These are phyloP conservation scores for Drosophila suzukii DNA, from an alignment of 1,140 invertebrate species.

Conservation along the genomic window DNA sequence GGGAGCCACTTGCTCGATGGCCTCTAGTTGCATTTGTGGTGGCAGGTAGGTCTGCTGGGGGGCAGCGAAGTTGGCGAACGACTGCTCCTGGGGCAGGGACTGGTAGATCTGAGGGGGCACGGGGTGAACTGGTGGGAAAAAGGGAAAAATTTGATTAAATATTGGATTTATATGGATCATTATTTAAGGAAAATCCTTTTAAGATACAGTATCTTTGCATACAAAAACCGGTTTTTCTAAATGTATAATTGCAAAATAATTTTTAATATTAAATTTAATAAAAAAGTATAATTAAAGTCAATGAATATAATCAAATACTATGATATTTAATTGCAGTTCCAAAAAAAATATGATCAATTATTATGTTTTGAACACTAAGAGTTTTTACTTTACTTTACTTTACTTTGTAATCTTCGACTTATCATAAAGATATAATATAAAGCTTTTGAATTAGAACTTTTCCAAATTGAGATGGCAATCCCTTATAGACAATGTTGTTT, in stretches of 20 bases:
- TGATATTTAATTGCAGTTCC: too few species aligned
- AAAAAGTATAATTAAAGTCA: too few species aligned
- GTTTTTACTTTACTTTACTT: too few species aligned
- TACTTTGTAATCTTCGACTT: background rate
- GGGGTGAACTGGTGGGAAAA: conserved; percentile 40
- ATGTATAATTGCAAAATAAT: too few species aligned
- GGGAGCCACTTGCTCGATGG: conserved; percentile 52
- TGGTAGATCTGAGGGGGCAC: conserved; percentile 71
- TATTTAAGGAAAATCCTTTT: background rate
- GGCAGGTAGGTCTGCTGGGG: conserved; percentile 67
- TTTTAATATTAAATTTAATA: too few species aligned
- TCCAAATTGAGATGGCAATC: background rate
- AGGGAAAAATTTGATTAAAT: background rate
- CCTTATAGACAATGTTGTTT: background rate
- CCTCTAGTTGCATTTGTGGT: conserved; percentile 47
- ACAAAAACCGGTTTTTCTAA: too few species aligned
- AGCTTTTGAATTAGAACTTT: background rate
- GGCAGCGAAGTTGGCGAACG: conserved; percentile 64
- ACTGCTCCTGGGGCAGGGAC: conserved; percentile 71
- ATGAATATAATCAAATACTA: too few species aligned
- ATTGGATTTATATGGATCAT: background rate
- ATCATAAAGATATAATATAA: background rate
- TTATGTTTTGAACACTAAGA: too few species aligned
- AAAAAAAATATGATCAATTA: too few species aligned
- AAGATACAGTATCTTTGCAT: too few species aligned